Evolutionary conservation across 1,140 invertebrate species (phyloP).

Genomic region (Drosophila repleta): DNA sequence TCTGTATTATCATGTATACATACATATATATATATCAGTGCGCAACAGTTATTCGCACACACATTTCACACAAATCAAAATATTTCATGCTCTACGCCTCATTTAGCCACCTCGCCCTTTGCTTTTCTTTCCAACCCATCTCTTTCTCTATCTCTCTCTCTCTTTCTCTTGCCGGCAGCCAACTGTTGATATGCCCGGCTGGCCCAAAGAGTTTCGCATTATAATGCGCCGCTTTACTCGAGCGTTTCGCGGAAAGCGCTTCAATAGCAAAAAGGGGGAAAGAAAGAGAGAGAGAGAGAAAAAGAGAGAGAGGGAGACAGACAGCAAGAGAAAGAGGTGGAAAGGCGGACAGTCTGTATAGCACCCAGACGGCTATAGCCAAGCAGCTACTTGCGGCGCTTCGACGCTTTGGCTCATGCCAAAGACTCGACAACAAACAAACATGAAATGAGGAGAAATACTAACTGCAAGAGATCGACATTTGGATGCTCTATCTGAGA

Average conservation of each 20-base stretch:
- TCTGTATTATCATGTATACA: no score
- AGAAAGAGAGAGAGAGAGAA: neutral
- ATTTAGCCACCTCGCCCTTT: neutral
- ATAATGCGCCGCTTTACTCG: conserved; percentile 72
- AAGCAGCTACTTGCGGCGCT: conserved; percentile 68
- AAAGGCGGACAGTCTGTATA: conserved; percentile 1
- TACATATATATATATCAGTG: no score
- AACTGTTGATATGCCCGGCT: conserved; percentile 80
- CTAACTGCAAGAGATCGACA: neutral
- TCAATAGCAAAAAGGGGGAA: neutral
- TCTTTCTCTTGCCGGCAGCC: conserved; percentile 37
- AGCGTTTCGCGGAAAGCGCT: conserved; percentile 54
- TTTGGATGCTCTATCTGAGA: conserved; percentile 6
- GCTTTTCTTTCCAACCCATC: neutral
- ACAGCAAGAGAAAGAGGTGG: neutral
- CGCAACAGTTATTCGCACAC: neutral
- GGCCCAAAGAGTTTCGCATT: conserved; percentile 75
- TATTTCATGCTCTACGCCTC: conserved; percentile 29
- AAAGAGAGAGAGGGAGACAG: neutral
- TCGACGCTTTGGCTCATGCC: conserved; percentile 64
- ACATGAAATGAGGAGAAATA: conserved; percentile 15
- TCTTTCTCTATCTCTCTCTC: neutral
- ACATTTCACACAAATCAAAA: conserved; percentile 47
- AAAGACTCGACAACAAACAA: conserved; percentile 43
- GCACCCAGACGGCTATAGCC: conserved; percentile 14